phyloP scores from a whole-genome alignment of 1,140 invertebrate species.

The Drosophila pruinosa region DNA sequence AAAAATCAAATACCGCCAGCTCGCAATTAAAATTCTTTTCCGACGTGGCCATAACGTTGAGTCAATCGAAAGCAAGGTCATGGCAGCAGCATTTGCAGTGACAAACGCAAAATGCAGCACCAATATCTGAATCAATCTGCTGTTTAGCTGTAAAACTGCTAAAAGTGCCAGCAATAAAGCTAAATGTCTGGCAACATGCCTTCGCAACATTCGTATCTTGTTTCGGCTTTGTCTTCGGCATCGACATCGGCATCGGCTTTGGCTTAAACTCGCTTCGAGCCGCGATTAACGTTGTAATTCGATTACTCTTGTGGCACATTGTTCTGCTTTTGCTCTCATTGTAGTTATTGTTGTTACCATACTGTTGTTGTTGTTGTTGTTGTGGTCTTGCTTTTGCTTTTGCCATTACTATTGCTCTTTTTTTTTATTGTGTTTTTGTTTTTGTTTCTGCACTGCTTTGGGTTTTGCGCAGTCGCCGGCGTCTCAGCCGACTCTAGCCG shows the following conservation, averaged over 20 bases:
- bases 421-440: conserved; percentile 13
- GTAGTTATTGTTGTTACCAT: conserved; percentile 31
- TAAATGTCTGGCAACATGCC: conserved; percentile 47
- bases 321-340: conserved; percentile 70
- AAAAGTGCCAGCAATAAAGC: conserved; percentile 36
- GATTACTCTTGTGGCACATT: conserved; percentile 72
- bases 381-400: conserved; percentile 36
- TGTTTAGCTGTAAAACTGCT: conserved; percentile 24
- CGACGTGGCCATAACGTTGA: conserved; percentile 18
- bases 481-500: conserved; percentile 16
- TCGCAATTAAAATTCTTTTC: conserved; percentile 59
- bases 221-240: conserved; percentile 17
- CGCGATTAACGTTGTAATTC: conserved; percentile 76
- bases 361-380: conserved; percentile 6
- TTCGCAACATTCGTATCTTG: conserved; percentile 23
- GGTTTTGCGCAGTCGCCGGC: conserved; percentile 37
- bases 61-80: conserved; percentile 73
- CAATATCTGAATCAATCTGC: not conserved
- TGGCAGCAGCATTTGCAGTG: conserved; percentile 45
- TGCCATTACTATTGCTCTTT: conserved; percentile 30
- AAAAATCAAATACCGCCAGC: conserved; percentile 7
- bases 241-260: conserved; percentile 46
- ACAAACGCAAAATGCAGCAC: conserved; percentile 55
- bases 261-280: conserved; percentile 69
- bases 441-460: no score